Percentiles rank a stretch among this genome's conserved stretches.
Evolutionary conservation across 30 jellyfish, hydroid and myxozoan genomes (phyloP).

Genomic region (Rhopilema esculentum): DNA sequence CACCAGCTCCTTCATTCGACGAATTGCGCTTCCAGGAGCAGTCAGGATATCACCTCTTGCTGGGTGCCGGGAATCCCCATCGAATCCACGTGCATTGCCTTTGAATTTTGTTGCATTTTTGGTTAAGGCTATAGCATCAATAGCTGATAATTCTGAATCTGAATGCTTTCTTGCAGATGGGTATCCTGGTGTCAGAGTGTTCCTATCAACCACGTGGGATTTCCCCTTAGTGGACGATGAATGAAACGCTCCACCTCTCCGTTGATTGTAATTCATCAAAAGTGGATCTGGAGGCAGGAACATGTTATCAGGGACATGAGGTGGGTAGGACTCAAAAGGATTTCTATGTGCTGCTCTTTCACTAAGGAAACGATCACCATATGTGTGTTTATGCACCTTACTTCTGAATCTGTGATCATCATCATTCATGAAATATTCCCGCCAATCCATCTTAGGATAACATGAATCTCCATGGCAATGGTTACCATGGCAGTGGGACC

Average conservation of each 20-base stretch:
- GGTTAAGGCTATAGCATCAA: slow-evolving; percentile 31
- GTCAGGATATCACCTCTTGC: slow-evolving; percentile 53
- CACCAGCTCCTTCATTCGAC: slow-evolving; percentile 70
- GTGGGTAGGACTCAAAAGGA: slow-evolving; percentile 51
- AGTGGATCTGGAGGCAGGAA: slow-evolving; percentile 62
- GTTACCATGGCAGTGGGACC: slow-evolving; percentile 58
- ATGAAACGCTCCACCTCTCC: slow-evolving; percentile 33
- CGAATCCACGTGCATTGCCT: slow-evolving; percentile 11
- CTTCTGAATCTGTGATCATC: slow-evolving; percentile 56
- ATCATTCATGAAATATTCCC: slow-evolving; percentile 42
- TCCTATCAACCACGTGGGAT: slow-evolving; percentile 20
- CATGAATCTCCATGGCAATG: slow-evolving; percentile 64
- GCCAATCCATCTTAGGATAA: slow-evolving; percentile 44
- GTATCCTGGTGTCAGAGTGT: slow-evolving; percentile 10
- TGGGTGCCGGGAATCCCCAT: slow-evolving; percentile 17
- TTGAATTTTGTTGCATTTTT: slow-evolving; percentile 38
- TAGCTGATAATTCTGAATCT: slow-evolving; percentile 50
- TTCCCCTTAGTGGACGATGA: slow-evolving; percentile 8
- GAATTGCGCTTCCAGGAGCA: slow-evolving; percentile 75
- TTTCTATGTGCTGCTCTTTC: slow-evolving; percentile 38
- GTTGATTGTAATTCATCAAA: slow-evolving; percentile 32
- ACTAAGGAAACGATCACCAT: neutral
- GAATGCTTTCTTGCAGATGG: slow-evolving; percentile 15
- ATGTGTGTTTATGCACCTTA: slow-evolving; percentile 13
- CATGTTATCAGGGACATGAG: slow-evolving; percentile 37